A percentile compares a stretch with the other conserved stretches of the same genome.
Conservation (phyloP, 2,888 invertebrate genomes). For the Elegia similella region DNA sequence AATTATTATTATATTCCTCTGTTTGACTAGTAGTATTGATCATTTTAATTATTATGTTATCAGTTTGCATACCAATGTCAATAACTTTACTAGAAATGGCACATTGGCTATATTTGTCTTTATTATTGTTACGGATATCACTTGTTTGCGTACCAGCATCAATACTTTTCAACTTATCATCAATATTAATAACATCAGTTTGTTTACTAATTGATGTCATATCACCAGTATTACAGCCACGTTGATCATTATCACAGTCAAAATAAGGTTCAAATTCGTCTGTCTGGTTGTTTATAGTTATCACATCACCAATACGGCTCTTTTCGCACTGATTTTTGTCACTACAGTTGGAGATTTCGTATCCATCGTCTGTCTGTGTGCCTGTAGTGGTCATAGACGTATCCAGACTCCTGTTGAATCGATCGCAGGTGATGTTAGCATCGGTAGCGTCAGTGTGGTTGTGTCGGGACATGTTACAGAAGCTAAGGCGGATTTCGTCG, state of each 20-base stretch:
- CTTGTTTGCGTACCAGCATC: neutral
- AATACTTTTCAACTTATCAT: neutral
- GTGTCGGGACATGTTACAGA: conserved; percentile 52
- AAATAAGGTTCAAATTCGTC: neutral
- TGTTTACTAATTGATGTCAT: conserved; percentile 9
- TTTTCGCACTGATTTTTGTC: neutral
- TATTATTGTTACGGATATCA: neutral
- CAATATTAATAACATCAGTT: conserved; percentile 6
- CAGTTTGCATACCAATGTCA: conserved; percentile 34
- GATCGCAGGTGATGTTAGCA: conserved; percentile 34
- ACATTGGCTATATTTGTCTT: conserved; percentile 12
- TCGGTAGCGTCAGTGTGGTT: conserved; percentile 40
- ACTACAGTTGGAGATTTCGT: neutral
- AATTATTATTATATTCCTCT: conserved; percentile 45
- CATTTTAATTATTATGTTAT: conserved; percentile 5
- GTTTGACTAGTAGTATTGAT: conserved; percentile 28
- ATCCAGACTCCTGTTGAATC: conserved; percentile 30
- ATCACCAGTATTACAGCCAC: neutral
- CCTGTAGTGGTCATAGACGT: conserved; percentile 33
- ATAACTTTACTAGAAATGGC: neutral
- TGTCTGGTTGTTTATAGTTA: neutral
- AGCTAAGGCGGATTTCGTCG: conserved; percentile 69
- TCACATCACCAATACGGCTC: neutral
- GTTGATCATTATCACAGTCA: too few species aligned
- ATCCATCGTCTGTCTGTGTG: conserved; percentile 43